These are phyloP conservation scores for Tretioscincus oriximinensis DNA, from an alignment of 2,113 vertebrate species.

Conservation along the genomic window DNA sequence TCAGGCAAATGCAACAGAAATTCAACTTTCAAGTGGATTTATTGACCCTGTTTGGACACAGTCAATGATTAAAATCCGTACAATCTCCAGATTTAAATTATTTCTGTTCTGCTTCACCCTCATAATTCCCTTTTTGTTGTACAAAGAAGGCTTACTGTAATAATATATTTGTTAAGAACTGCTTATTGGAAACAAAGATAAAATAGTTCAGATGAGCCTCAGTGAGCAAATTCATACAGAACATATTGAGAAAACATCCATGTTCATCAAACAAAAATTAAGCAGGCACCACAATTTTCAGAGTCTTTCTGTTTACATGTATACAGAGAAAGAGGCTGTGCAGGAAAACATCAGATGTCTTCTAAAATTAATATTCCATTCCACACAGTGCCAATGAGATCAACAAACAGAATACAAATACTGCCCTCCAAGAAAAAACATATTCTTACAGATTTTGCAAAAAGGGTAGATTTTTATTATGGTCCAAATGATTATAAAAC, in stretches of 20 bases:
- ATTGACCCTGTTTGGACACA: no score
- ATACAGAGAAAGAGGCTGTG: not conserved
- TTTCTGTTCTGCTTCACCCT: no score
- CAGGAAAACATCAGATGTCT: not conserved
- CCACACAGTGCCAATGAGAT: not conserved
- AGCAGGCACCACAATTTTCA: not conserved
- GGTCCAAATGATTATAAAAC: no score
- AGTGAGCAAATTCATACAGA: not conserved
- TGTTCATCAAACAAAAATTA: not conserved
- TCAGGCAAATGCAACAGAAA: no score
- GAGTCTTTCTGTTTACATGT: not conserved
- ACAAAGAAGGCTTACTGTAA: no score
- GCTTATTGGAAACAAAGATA: no score
- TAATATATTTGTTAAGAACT: not conserved
- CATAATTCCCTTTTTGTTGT: no score
- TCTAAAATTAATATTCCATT: not conserved
- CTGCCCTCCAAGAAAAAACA: not conserved
- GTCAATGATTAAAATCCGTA: no score
- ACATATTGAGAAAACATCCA: not conserved
- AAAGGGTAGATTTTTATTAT: no score
- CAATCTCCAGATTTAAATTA: no score
- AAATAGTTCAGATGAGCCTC: not conserved
- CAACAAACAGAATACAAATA: not conserved
- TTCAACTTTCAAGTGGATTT: no score
- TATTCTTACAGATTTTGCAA: no score